Evolutionary conservation across 2,113 vertebrate genomes (phyloP).

Genomic region (Cygnus buccinator): DNA sequence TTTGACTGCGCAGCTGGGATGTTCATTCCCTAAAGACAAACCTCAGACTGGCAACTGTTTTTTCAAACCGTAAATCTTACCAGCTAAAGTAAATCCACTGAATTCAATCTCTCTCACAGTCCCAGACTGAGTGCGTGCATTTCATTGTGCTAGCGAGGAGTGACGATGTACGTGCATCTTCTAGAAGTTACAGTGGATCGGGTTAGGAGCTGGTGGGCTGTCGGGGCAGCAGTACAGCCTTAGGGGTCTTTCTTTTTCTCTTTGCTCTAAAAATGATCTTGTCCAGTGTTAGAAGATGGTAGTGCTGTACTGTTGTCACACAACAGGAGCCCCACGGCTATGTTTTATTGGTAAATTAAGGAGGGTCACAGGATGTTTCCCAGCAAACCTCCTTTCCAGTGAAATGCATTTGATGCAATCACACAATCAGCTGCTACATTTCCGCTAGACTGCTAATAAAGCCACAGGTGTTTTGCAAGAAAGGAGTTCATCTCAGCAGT

Average conservation of each 20-base stretch:
- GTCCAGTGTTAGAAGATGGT: neutral
- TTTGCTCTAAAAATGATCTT: neutral
- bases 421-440: neutral
- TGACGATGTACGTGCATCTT: neutral
- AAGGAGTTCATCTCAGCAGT: neutral
- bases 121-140: neutral
- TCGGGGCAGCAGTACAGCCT: neutral
- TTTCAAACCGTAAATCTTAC: neutral
- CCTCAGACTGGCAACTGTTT: neutral
- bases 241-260: neutral
- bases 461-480: neutral
- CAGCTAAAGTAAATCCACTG: neutral
- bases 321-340: rapidly evolving
- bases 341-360: neutral
- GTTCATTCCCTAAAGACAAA: neutral
- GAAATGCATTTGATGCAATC: neutral
- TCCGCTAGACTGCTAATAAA: neutral
- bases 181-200: neutral
- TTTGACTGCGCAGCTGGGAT: neutral
- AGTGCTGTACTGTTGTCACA: neutral
- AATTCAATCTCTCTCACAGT: neutral
- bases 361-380: neutral
- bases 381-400: neutral
- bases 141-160: neutral
- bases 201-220: neutral